phyloP scores from a whole-genome alignment of 2,113 vertebrate species.

The Aphyosemion australe region DNA sequence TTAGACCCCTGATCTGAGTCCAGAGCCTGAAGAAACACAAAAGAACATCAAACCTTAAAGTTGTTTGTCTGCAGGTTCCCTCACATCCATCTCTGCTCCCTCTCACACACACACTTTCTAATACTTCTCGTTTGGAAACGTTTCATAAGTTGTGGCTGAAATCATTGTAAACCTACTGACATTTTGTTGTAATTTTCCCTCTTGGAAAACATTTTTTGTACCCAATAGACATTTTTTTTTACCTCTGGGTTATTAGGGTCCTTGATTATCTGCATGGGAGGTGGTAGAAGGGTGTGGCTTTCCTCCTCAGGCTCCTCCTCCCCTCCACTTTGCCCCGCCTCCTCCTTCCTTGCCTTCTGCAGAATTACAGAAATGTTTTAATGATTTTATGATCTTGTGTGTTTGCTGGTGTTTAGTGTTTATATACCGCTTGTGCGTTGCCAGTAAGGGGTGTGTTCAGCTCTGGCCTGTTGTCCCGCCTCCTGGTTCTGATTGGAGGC shows the following conservation, averaged over 20 bases:
- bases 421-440: constrained; percentile 57
- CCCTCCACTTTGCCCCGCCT: constrained; percentile 84
- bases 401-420: background rate
- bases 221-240: background rate
- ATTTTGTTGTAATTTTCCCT: no score
- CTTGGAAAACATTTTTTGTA: no score
- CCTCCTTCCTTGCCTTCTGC: constrained; percentile 52
- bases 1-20: constrained; percentile 84
- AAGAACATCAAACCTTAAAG: background rate
- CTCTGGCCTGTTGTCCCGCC: constrained; percentile 84
- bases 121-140: no score
- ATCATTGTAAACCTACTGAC: no score
- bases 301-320: no score
- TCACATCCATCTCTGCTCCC: no score
- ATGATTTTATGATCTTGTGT: background rate
- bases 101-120: no score
- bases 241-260: constrained; percentile 93
- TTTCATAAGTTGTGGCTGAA: no score
- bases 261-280: constrained; percentile 99
- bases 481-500: constrained; percentile 77
- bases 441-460: constrained; percentile 53
- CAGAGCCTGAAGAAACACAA: constrained; percentile 77
- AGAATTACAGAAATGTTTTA: background rate
- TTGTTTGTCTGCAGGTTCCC: no score
- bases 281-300: constrained; percentile 77